Evolutionary conservation across 2,113 vertebrate species (phyloP).

Genomic region (Leptodactylus fuscus): DNA sequence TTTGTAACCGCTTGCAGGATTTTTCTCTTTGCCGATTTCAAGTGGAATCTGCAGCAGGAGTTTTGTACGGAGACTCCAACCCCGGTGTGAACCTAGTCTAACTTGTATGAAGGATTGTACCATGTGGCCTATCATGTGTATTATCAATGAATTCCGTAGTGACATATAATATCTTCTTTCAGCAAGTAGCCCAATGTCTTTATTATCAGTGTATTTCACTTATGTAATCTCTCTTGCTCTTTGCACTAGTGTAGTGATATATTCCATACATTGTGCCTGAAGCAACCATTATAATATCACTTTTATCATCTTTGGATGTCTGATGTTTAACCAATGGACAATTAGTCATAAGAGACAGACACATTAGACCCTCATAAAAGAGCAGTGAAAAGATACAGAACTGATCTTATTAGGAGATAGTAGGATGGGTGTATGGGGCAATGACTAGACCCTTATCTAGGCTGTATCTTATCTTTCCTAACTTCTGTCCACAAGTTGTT

Average conservation of each 20-base stretch:
- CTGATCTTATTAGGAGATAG: background rate
- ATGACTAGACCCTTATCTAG: background rate
- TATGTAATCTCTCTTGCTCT: background rate
- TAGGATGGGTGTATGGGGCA: background rate
- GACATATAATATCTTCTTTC: no score
- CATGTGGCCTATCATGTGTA: no score
- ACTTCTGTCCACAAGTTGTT: background rate
- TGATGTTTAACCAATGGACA: background rate
- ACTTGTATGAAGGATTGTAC: no score
- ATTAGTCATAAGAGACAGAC: background rate
- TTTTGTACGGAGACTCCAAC: no score
- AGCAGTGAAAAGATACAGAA: background rate
- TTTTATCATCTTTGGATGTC: background rate
- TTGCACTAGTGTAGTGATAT: background rate
- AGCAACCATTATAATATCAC: background rate
- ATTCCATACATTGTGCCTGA: no score
- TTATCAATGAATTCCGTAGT: no score
- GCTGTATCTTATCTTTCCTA: background rate
- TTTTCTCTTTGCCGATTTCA: no score
- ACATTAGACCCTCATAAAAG: background rate
- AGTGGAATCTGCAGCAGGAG: no score
- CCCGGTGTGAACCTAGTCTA: no score
- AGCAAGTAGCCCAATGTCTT: background rate
- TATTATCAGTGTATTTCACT: slow-evolving; percentile 5
- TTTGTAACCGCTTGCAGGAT: no score